Percentiles rank a stretch among this genome's conserved stretches.
Evolutionary conservation across 2,888 invertebrate genomes (phyloP).

Genomic region (Pandemis heparana): DNA sequence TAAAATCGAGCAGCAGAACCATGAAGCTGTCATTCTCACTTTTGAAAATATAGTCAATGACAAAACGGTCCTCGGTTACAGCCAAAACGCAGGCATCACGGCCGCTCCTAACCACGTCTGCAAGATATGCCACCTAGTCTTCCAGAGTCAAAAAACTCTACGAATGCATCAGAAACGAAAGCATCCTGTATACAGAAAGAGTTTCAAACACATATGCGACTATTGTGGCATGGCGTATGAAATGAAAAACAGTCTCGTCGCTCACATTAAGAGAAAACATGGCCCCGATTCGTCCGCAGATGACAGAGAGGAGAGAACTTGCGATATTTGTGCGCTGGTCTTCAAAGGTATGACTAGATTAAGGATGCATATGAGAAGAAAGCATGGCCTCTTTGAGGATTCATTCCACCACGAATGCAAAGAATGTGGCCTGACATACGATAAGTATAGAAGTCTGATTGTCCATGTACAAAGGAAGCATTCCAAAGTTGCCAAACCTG

Average conservation of each 20-base stretch:
- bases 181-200: conserved; percentile 67
- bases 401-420: conserved; percentile 70
- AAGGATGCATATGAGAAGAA: conserved; percentile 78
- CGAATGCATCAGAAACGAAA: conserved; percentile 73
- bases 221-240: conserved; percentile 77
- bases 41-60: conserved; percentile 72
- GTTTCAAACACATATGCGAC: conserved; percentile 72
- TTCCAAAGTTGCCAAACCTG: conserved; percentile 57
- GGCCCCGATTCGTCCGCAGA: conserved; percentile 64
- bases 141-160: conserved; percentile 69
- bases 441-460: conserved; percentile 73
- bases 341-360: conserved; percentile 74
- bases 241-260: conserved; percentile 72
- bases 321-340: conserved; percentile 76
- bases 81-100: conserved; percentile 41
- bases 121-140: conserved; percentile 77
- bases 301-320: conserved; percentile 68
- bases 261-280: conserved; percentile 77
- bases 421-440: conserved; percentile 76
- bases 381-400: conserved; percentile 72
- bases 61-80: conserved; percentile 51
- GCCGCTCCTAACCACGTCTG: conserved; percentile 59
- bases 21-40: conserved; percentile 69
- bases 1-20: conserved; percentile 67
- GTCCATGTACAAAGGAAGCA: conserved; percentile 77